These are phyloP conservation scores for Punctoribates punctum DNA, from an alignment of 2,888 invertebrate species.

Conservation along the genomic window DNA sequence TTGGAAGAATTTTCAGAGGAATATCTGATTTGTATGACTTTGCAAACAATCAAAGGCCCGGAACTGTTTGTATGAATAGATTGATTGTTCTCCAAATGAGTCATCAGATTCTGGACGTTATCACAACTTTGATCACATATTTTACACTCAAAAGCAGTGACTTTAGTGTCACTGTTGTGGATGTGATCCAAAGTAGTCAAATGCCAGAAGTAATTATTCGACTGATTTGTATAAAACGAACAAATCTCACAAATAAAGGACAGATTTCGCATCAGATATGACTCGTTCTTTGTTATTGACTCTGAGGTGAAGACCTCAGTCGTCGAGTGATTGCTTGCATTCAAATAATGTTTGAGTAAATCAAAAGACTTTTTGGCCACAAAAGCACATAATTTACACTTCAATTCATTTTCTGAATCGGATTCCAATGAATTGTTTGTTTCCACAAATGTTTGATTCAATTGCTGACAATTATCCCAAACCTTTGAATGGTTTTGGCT, in stretches of 20 bases:
- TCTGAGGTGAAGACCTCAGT: not conserved
- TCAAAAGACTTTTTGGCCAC: not conserved
- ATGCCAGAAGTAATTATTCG: conserved; percentile 31
- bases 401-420: not conserved
- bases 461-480: too few relatives aligned
- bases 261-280: conserved; percentile 12
- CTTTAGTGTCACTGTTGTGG: not conserved
- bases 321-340: not conserved
- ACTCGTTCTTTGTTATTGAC: not conserved
- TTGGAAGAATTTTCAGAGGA: not conserved
- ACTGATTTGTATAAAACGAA: conserved; percentile 28
- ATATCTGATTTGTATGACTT: not conserved
- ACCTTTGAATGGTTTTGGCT: not conserved
- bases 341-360: conserved; percentile 34
- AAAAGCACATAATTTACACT: conserved; percentile 16
- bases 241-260: conserved; percentile 29
- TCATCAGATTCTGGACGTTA: not conserved
- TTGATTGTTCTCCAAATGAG: conserved; percentile 5
- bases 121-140: not conserved
- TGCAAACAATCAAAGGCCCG: conserved; percentile 23
- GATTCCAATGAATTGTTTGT: not conserved
- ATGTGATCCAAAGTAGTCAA: conserved; percentile 1
- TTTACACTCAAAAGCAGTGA: not conserved
- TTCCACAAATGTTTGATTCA: not conserved
- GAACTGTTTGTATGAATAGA: not conserved